Evolutionary conservation across 2,888 invertebrate species (phyloP).

Genomic region (Lithophane socia): DNA sequence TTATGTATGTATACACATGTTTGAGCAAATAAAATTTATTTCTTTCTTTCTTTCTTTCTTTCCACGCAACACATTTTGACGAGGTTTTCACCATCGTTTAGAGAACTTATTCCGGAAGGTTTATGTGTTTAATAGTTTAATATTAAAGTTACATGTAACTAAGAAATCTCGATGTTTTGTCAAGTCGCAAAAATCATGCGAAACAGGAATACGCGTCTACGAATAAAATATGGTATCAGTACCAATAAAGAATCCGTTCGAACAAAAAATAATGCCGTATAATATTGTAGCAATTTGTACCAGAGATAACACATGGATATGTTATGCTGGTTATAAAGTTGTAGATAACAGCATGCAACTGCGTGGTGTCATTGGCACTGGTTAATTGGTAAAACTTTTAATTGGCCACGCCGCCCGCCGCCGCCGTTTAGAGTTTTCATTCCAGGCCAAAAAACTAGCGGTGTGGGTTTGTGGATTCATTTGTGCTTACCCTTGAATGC

Average conservation of each 20-base stretch:
- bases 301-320: slow-evolving; percentile 39
- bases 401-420: slow-evolving; percentile 67
- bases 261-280: slow-evolving; percentile 15
- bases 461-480: neutral
- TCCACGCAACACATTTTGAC: too few relatives aligned
- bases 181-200: too few relatives aligned
- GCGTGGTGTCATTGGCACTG: slow-evolving; percentile 65
- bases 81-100: too few relatives aligned
- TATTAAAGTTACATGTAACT: too few relatives aligned
- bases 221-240: neutral
- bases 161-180: too few relatives aligned
- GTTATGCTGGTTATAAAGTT: slow-evolving; percentile 44
- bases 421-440: slow-evolving; percentile 64
- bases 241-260: neutral
- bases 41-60: too few relatives aligned
- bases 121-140: too few relatives aligned
- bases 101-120: too few relatives aligned
- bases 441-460: slow-evolving; percentile 61
- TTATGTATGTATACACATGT: too few relatives aligned
- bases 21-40: too few relatives aligned
- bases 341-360: slow-evolving; percentile 51
- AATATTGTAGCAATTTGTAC: slow-evolving; percentile 19
- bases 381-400: slow-evolving; percentile 78
- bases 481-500: neutral
- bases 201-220: too few relatives aligned